Percentiles rank a stretch among this genome's conserved stretches.
These are phyloP conservation scores for Diglossa cyanea DNA, from an alignment of 2,797 vertebrate species.

Conservation along the genomic window DNA sequence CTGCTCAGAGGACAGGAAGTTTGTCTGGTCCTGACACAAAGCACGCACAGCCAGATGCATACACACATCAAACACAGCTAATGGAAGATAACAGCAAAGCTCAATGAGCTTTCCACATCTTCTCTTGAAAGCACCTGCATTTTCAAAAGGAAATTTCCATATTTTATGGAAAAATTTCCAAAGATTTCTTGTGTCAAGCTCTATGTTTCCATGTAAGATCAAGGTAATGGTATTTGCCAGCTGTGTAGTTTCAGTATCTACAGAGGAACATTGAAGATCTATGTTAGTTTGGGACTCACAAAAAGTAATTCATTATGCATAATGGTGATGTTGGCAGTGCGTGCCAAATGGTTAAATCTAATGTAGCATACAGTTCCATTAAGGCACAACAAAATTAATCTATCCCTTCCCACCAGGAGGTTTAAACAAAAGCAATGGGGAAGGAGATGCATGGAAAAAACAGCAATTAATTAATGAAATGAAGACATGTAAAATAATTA, in stretches of 20 bases:
- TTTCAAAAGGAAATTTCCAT: not conserved
- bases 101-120: not conserved
- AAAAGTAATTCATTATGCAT: conserved; percentile 79
- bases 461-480: conserved; percentile 82
- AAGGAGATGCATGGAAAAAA: conserved; percentile 73
- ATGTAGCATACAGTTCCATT: conserved; percentile 89
- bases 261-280: conserved; percentile 62
- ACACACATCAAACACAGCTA: not conserved
- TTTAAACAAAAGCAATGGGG: conserved; percentile 84
- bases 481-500: conserved; percentile 81
- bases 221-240: conserved; percentile 5
- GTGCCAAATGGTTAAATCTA: conserved; percentile 85
- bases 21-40: fast-evolving
- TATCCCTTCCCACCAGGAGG: conserved; percentile 81
- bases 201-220: not conserved
- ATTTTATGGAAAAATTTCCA: not conserved
- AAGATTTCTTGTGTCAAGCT: not conserved
- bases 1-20: not conserved
- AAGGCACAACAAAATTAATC: conserved; percentile 82
- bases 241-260: conserved; percentile 10
- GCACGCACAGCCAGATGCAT: fast-evolving
- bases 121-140: not conserved
- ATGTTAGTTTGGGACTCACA: conserved; percentile 75
- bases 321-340: conserved; percentile 81
- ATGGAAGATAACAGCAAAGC: not conserved